phyloP scores from a whole-genome alignment of 2,888 invertebrate genomes.

The Cephalotes varians region DNA sequence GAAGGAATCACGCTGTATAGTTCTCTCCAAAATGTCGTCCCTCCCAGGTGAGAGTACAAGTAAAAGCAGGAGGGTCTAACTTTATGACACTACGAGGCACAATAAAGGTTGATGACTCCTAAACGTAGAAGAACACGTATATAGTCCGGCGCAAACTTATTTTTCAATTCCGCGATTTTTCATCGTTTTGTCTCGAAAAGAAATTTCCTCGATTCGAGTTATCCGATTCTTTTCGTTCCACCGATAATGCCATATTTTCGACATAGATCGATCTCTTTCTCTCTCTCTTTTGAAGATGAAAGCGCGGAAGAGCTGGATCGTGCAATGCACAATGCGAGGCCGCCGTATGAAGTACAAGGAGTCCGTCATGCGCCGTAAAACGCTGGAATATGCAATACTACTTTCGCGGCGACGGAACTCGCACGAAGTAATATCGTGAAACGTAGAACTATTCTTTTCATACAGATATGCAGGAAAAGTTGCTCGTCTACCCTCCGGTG shows the following conservation, averaged over 20 bases:
- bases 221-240: background rate
- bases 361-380: slow-evolving; percentile 79
- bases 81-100: slow-evolving; percentile 64
- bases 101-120: slow-evolving; percentile 71
- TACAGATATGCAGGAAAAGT: slow-evolving; percentile 30
- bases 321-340: slow-evolving; percentile 54
- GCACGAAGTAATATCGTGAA: slow-evolving; percentile 72
- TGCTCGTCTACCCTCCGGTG: slow-evolving; percentile 31
- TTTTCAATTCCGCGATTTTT: slow-evolving; percentile 70
- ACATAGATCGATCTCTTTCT: slow-evolving; percentile 69
- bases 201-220: slow-evolving; percentile 5
- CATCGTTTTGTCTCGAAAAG: background rate
- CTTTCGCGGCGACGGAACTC: slow-evolving; percentile 68
- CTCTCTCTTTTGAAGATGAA: slow-evolving; percentile 62
- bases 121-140: slow-evolving; percentile 57
- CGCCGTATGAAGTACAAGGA: slow-evolving; percentile 67
- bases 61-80: slow-evolving; percentile 20
- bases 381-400: slow-evolving; percentile 78
- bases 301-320: slow-evolving; percentile 42
- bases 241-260: slow-evolving; percentile 45
- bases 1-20: slow-evolving; percentile 52
- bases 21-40: slow-evolving; percentile 34
- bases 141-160: slow-evolving; percentile 67
- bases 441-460: slow-evolving; percentile 57
- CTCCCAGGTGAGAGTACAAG: slow-evolving; percentile 30